Evolutionary conservation across 2,888 invertebrate species (phyloP), one percentile per base, ranked within the genome.

Genomic region (Watsonalla cultraria): DNA sequence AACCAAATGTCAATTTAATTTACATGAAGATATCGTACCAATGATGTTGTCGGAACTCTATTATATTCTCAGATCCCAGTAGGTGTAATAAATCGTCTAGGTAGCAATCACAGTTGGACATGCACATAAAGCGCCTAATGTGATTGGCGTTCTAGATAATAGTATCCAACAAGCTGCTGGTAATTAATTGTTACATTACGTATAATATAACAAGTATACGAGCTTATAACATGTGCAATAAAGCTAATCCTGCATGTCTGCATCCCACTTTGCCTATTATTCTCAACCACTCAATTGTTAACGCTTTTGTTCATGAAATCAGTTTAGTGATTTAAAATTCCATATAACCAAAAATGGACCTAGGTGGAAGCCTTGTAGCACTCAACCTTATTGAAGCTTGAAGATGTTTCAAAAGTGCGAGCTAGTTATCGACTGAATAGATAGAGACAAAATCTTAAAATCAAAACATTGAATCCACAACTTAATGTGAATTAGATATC

Each of bases 51-150:
- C 24, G 24, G 24, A 24, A 24, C 24, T 24, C 24, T 4, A 24
- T 24, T 24, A 24, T 24, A 24, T 24, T 24, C 24, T n/a, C 47
- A 33, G 4, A 47, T 47, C 47, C 15, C 51, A 54, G 52, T 52
- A 24, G 24, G 24, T 24, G 51, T 47, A 47, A 54, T 57, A 53
- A 57, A 62, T 63, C 54, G 52, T 53, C 55, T 59, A 66, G 65
- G 24, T 24, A 24, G 24, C 68, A 66, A 73, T 71, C 64, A 68
- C 58, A 59, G 62, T 54, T 54, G 55, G 57, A 53, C 49, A 51
- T 47, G 55, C 57, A 47, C 34, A 34, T 47, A 24, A 47, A n/a
- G 53, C 47, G 52, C 55, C 51, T 56, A 54, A 62, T 54, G 56
- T 55, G 60, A 63, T 61, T 49, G 54, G 57, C 54, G 51, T 53